phyloP scores from a whole-genome alignment of 1,140 invertebrate species.

The Olivierus martensii region DNA sequence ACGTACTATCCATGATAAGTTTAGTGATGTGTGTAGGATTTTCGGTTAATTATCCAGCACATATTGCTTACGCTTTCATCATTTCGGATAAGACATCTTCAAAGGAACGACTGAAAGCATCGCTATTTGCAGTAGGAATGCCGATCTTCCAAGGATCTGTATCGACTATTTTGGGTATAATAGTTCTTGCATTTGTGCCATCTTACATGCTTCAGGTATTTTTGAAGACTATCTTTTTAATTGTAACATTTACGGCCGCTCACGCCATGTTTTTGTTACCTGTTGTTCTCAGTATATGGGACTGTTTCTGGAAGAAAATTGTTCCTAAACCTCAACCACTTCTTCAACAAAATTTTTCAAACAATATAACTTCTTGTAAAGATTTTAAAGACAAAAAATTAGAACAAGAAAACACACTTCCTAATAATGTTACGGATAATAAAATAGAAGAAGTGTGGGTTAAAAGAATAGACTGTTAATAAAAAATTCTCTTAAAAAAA shows the following conservation, averaged over 20 bases:
- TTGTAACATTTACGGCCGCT: constrained; percentile 77
- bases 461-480: too few species aligned
- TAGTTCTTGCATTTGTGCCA: neutral
- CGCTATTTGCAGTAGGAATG: neutral
- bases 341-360: too few species aligned
- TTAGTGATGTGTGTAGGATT: constrained; percentile 97
- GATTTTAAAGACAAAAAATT: too few species aligned
- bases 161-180: neutral
- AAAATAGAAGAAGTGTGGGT: too few species aligned
- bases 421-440: too few species aligned
- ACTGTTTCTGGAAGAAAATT: too few species aligned
- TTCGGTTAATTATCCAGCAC: constrained; percentile 91
- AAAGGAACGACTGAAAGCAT: neutral
- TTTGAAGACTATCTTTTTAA: neutral
- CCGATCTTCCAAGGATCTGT: neutral
- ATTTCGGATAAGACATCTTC: neutral
- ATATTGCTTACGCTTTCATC: constrained; percentile 71
- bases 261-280: constrained; percentile 84
- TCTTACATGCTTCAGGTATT: constrained; percentile 28
- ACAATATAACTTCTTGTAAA: too few species aligned
- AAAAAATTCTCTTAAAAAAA: too few species aligned
- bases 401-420: too few species aligned
- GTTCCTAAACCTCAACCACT: too few species aligned
- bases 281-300: constrained; percentile 46
- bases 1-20: constrained; percentile 97